Evolutionary conservation across 2,888 invertebrate species (phyloP).

Genomic region (Pegoplata infirma): DNA sequence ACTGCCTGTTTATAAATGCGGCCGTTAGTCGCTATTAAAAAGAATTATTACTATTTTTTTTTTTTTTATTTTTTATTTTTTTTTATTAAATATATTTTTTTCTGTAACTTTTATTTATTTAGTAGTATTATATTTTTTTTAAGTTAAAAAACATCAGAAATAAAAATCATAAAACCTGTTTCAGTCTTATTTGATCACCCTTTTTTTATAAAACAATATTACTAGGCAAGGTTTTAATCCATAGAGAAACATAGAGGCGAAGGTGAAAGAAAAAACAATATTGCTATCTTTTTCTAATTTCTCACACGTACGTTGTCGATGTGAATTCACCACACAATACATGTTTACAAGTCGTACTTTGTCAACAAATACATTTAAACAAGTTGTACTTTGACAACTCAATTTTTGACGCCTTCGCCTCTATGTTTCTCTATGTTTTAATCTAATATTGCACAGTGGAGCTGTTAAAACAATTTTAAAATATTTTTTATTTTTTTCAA

Average conservation of each 20-base stretch:
- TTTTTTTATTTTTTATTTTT: no score
- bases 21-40: background rate
- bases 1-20: no score
- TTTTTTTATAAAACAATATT: constrained; percentile 57
- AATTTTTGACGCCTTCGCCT: no score
- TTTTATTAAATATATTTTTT: constrained; percentile 9
- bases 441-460: constrained; percentile 21
- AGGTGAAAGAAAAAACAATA: no score
- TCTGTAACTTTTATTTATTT: background rate
- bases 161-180: constrained; percentile 60
- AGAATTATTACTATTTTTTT: background rate
- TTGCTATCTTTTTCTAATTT: no score
- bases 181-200: constrained; percentile 63
- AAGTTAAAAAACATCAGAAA: constrained; percentile 37
- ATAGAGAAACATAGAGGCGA: no score
- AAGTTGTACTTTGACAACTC: no score
- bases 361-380: no score
- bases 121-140: constrained; percentile 11
- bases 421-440: no score
- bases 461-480: background rate
- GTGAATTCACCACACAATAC: no score
- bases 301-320: no score
- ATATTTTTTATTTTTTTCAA: background rate
- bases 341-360: no score
- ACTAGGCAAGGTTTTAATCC: constrained; percentile 61